These are phyloP conservation scores for Thalpophila matura DNA, from an alignment of 2,888 invertebrate species.

Conservation along the genomic window DNA sequence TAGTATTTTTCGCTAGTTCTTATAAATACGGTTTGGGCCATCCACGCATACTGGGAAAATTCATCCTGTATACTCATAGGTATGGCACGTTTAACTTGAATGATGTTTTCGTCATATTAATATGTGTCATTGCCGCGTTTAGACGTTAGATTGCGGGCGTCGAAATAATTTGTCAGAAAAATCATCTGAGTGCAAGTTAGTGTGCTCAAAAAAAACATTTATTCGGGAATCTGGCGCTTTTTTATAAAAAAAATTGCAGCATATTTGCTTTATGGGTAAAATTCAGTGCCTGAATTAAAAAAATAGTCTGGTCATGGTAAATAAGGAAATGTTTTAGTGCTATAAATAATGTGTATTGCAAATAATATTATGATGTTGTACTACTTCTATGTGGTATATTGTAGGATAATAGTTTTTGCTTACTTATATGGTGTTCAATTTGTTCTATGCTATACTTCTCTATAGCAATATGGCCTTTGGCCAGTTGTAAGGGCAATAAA, in stretches of 20 bases:
- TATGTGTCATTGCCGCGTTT: conserved; percentile 40
- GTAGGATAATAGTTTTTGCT: conserved; percentile 52
- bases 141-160: conserved; percentile 24
- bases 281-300: conserved; percentile 51
- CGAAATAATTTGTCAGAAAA: conserved; percentile 38
- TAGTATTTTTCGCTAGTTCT: too few relatives aligned
- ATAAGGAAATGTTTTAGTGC: conserved; percentile 62
- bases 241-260: conserved; percentile 16
- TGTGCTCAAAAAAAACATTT: conserved; percentile 56
- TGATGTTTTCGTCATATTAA: conserved; percentile 37
- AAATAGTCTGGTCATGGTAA: conserved; percentile 62
- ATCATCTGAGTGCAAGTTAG: conserved; percentile 29
- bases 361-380: conserved; percentile 41
- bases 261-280: conserved; percentile 31
- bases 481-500: conserved; percentile 23
- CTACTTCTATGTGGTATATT: conserved; percentile 49
- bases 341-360: conserved; percentile 59
- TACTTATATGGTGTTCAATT: conserved; percentile 50
- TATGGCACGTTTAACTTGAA: conserved; percentile 17
- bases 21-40: too few relatives aligned
- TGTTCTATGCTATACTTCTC: conserved; percentile 33
- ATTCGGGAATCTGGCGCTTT: conserved; percentile 31
- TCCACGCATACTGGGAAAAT: too few relatives aligned
- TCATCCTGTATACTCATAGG: too few relatives aligned
- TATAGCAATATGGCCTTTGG: conserved; percentile 32